Evolutionary conservation across 2,888 invertebrate species (phyloP), one percentile per base, ranked within the genome.

Genomic region (Euplexia lucipara): DNA sequence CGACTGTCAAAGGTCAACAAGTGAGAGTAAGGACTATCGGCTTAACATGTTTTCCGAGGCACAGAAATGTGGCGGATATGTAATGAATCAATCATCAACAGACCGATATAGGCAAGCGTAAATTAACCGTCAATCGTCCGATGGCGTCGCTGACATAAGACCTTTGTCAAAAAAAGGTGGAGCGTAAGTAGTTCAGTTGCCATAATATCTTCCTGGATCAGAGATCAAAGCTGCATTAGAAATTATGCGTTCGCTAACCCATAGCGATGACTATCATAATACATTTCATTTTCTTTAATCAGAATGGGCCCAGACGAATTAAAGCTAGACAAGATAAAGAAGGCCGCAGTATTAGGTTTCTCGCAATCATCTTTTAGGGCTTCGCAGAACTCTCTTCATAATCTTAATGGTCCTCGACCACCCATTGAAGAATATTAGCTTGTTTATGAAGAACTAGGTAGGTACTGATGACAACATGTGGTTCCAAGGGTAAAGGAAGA

Each of bases 221-320:
- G 35, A 54, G 73, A 35, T 30, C 35, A 51, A 35, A 37, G 14
- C 49, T 30, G 30, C 37, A 69, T 69, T 69, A 56, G 66, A 56
- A 69, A 51, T 65, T 54, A 69, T 51, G 65, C 12, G 65, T 54
- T 35, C 30, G 16, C 34, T 54, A 64, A 72, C 73, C 34, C 18
- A 72, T 44, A 49, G 14, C 14, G 8, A n/a, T n/a, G 18, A 12
- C 34, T 14, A 10, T 10, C 16, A 56, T 73, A 67, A 42, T 48
- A 67, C 16, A 53, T 67, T 74, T 48, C 22, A 44, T 58, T 67
- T 52, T 51, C 41, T 74, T 67, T 58, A 35, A 74, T 67, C 52
- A 35, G 14, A 56, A 45, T 51, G 44, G 39, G 18, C 8, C 39
- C 39, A 18, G 48, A 70, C 52, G 18, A 68, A 53, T 72, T 49